Conservation (phyloP, 2,113 vertebrate genomes). For the Gopherus evgoodei region DNA sequence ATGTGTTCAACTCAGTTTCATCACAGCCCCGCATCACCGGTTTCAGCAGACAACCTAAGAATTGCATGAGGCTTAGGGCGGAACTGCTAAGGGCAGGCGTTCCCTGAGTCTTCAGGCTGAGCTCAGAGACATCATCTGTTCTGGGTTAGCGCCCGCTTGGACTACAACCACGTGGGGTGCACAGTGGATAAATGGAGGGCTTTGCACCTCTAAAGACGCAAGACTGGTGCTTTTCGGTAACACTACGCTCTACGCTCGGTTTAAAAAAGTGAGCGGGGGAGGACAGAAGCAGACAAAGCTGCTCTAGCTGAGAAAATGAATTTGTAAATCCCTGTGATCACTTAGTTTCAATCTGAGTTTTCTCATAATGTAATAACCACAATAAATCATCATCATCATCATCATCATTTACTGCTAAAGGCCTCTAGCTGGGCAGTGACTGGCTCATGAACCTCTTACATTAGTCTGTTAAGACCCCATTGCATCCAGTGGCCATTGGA, state of each 20-base stretch:
- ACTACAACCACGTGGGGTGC: not conserved
- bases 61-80: conserved; percentile 1
- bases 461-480: not conserved
- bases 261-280: not conserved
- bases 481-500: not conserved
- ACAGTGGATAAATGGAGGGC: not conserved
- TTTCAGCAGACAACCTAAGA: conserved; percentile 3
- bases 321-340: not conserved
- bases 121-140: not conserved
- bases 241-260: not conserved
- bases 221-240: not conserved
- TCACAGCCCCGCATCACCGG: conserved; percentile 51
- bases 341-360: not conserved
- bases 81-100: not conserved
- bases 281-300: not conserved
- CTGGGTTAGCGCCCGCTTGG: not conserved
- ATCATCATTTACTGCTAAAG: not conserved
- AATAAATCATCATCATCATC: not conserved
- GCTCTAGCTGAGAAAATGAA: not conserved
- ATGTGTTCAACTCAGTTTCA: conserved; percentile 69
- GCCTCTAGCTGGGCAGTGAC: not conserved
- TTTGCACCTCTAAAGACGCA: not conserved
- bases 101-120: not conserved
- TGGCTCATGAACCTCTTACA: conserved; percentile 2
- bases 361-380: not conserved